Conservation (phyloP, 2,113 vertebrate genomes). For the Otus sunia region DNA sequence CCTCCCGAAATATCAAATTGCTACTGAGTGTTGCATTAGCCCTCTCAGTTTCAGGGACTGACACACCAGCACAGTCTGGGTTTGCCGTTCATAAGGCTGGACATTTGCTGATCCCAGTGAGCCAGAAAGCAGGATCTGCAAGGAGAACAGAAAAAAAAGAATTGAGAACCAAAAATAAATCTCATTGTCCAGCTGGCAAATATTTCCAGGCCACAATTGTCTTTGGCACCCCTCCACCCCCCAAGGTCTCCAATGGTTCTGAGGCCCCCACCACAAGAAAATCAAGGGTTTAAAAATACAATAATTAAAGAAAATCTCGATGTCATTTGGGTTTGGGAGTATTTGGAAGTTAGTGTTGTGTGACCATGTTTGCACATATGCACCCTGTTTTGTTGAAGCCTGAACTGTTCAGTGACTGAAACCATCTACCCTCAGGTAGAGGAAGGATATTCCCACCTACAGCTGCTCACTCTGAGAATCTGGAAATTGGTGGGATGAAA, state of each 20-base stretch:
- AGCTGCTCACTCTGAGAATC: not conserved
- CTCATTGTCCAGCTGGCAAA: conserved; percentile 48
- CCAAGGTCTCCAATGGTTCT: conserved; percentile 56
- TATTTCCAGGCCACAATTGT: conserved; percentile 39
- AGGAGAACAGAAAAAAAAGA: not conserved
- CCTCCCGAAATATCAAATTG: not conserved
- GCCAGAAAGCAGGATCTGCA: conserved; percentile 4
- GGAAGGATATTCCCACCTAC: not conserved
- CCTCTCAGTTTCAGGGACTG: not conserved
- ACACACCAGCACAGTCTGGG: not conserved
- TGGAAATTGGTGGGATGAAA: not conserved
- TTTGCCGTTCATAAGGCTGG: not conserved
- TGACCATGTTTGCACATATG: conserved; percentile 21
- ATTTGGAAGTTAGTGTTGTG: conserved; percentile 35
- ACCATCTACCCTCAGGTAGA: not conserved
- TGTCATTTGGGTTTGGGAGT: conserved; percentile 59
- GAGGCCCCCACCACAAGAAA: conserved; percentile 67
- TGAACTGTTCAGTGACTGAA: not conserved
- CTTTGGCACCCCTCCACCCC: conserved; percentile 60
- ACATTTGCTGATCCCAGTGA: not conserved
- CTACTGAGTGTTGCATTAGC: not conserved
- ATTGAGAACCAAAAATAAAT: conserved; percentile 23
- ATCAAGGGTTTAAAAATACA: conserved; percentile 72
- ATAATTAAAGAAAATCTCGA: conserved; percentile 71
- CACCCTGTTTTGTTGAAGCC: not conserved